Base-by-base conservation (phyloP, 2,888 invertebrate genomes). In the Apocheima hispidaria region DNA sequence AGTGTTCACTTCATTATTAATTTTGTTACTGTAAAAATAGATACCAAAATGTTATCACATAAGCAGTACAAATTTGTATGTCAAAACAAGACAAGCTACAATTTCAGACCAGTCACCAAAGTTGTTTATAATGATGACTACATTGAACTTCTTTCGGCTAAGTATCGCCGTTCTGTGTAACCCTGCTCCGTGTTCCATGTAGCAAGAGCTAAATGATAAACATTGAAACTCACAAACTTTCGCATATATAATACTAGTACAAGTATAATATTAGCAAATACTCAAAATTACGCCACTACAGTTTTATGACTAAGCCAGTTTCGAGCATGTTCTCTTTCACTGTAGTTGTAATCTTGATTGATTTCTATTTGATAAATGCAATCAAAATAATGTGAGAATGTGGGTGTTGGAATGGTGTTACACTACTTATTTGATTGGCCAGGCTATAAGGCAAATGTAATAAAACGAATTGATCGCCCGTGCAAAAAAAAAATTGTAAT, bases 341-440 rank as follows among this genome's bases (percentile, higher is more conserved):
- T 41, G 46, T 4, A 48, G 48, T 60, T 65, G 66, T 65, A 69
- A 66, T 61, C 63, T 59, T 67, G 70, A 66, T 64, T 72, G 72
- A 74, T 73, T 68, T 66, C 36, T 66, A 56, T 71, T 72, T 71
- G 71, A 74, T 75, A 62, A 69, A 67, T 63, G 69, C 63, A 66
- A 73, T 69, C 71, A 68, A 70, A 69, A 63, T 68, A 65, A 41
- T 35, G 7, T 52, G 16, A 33, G 10, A n/a, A 33, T 20, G 53
- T 60, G 59, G 66, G 69, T 58, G 73, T 61, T n/a, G 69, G 41
- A 60, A 65, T 30, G 30, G 14, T n/a, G 43, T 14, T 12, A 12
- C 9, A 9, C 21, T 16, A 26, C 14, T 43, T 33, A n/a, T 44
- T 44, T 28, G 10, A 26, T 18, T 18, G 46, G 0, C 12, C 23